Conservation (phyloP, 2,888 invertebrate genomes). For the Acleris holmiana region DNA sequence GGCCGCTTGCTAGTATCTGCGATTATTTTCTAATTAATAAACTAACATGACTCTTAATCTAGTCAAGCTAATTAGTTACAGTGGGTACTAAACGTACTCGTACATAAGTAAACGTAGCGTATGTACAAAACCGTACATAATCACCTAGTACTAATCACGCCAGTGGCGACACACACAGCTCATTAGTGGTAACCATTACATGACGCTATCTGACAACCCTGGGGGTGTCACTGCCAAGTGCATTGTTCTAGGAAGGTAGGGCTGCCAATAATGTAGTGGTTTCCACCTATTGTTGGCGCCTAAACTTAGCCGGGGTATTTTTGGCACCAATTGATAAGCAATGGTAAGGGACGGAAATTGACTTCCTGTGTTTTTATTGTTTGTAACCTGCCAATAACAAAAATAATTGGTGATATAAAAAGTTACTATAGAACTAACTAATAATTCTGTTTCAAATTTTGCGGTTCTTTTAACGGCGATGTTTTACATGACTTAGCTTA, state of each 20-base stretch:
- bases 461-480: too few relatives aligned
- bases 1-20: too few relatives aligned
- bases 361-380: slow-evolving; percentile 16
- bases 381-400: too few relatives aligned
- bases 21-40: too few relatives aligned
- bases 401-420: too few relatives aligned
- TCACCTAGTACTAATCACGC: slow-evolving; percentile 5
- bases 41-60: too few relatives aligned
- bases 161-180: slow-evolving; percentile 23
- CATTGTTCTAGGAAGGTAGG: slow-evolving; percentile 61
- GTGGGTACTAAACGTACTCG: too few relatives aligned
- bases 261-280: slow-evolving; percentile 66
- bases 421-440: too few relatives aligned
- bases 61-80: too few relatives aligned
- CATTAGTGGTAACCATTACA: slow-evolving; percentile 29
- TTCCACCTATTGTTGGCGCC: slow-evolving; percentile 61
- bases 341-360: slow-evolving; percentile 3
- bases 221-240: slow-evolving; percentile 71
- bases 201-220: slow-evolving; percentile 36
- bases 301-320: slow-evolving; percentile 17
- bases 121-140: not conserved
- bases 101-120: too few relatives aligned
- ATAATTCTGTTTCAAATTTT: too few relatives aligned
- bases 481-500: too few relatives aligned
- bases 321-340: slow-evolving; percentile 24